phyloP scores from a whole-genome alignment of 2,888 invertebrate species.

The Lapara coniferarum region DNA sequence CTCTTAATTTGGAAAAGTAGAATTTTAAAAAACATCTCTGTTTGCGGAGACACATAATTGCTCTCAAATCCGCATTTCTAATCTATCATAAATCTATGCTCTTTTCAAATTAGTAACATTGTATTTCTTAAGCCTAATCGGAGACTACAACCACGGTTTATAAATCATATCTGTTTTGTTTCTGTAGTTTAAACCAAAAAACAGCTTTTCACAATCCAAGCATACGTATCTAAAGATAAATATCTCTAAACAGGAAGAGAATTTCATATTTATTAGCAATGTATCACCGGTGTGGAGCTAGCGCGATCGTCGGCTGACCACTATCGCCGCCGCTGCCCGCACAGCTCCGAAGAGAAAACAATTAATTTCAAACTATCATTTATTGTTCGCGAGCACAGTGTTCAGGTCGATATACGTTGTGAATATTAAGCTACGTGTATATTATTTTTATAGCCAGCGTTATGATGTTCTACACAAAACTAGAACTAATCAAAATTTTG shows the following conservation, averaged over 20 bases:
- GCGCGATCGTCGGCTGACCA: slow-evolving; percentile 28
- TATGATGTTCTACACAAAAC: too few species aligned
- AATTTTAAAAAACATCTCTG: too few species aligned
- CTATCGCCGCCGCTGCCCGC: slow-evolving; percentile 25
- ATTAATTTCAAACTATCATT: slow-evolving; percentile 48
- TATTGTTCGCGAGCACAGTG: slow-evolving; percentile 42
- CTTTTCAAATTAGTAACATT: too few species aligned
- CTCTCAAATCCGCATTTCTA: too few species aligned
- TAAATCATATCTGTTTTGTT: neutral
- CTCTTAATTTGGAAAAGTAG: too few species aligned
- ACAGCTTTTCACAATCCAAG: slow-evolving; percentile 2
- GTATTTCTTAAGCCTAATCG: too few species aligned
- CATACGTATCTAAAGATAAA: slow-evolving; percentile 14
- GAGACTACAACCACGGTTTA: too few species aligned
- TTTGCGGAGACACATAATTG: too few species aligned
- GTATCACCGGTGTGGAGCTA: slow-evolving; percentile 33
- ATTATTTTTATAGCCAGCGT: neutral
- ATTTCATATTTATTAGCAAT: slow-evolving; percentile 25
- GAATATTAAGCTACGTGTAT: slow-evolving; percentile 28
- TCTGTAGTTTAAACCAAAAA: neutral
- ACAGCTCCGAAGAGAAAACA: slow-evolving; percentile 33
- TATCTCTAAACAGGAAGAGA: slow-evolving; percentile 20
- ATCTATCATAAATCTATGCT: too few species aligned
- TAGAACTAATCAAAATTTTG: too few species aligned
- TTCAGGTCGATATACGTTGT: slow-evolving; percentile 41